These are phyloP conservation scores for Caerostris darwini DNA, from an alignment of 1,140 invertebrate genomes.

Conservation along the genomic window DNA sequence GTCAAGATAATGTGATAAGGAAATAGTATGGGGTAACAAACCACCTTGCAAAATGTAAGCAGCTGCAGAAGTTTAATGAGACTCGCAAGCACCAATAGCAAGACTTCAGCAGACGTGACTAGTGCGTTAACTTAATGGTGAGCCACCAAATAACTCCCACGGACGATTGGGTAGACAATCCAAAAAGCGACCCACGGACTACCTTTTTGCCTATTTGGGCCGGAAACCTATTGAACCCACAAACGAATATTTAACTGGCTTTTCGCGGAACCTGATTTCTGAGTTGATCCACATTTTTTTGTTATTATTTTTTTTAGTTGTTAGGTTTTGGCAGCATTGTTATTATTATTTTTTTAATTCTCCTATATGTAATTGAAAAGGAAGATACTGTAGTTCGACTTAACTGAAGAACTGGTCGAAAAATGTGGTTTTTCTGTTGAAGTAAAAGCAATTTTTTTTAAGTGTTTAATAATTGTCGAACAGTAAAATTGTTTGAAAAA, in stretches of 20 bases:
- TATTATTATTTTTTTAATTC: not conserved
- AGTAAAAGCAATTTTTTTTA: too few relatives aligned
- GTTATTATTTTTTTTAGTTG: too few relatives aligned
- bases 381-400: too few relatives aligned
- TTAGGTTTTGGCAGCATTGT: slow-evolving; percentile 4
- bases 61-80: not conserved
- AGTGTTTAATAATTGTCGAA: too few relatives aligned
- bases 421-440: too few relatives aligned
- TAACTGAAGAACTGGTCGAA: too few relatives aligned
- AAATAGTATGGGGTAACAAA: not conserved
- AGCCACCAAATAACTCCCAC: slow-evolving; percentile 11
- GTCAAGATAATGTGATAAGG: not conserved
- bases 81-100: not conserved
- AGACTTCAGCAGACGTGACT: slow-evolving; percentile 6
- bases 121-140: slow-evolving; percentile 15
- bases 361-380: too few relatives aligned
- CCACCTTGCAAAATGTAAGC: not conserved
- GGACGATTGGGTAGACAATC: slow-evolving; percentile 30
- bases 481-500: too few relatives aligned
- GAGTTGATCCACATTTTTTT: not conserved
- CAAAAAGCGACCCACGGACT: slow-evolving; percentile 29
- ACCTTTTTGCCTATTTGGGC: slow-evolving; percentile 33
- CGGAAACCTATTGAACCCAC: slow-evolving; percentile 58
- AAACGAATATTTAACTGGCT: not conserved
- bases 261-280: not conserved